These are phyloP conservation scores for Anoura caudifer DNA, from an alignment of 2,113 vertebrate genomes.

Conservation along the genomic window DNA sequence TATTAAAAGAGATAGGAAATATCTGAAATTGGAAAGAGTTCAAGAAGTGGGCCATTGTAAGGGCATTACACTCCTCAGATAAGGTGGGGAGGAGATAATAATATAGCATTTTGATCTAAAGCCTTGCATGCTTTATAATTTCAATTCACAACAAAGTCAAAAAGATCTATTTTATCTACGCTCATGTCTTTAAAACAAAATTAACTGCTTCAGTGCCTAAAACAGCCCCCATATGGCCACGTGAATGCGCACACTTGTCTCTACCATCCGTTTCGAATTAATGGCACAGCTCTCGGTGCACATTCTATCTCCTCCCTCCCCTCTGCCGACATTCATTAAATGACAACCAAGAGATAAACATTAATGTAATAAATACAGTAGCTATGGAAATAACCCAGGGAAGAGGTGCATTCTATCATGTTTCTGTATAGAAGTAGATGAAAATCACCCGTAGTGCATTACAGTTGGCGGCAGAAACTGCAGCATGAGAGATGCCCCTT, in stretches of 20 bases:
- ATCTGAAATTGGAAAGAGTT: constrained; percentile 81
- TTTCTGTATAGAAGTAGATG: constrained; percentile 59
- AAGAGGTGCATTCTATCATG: constrained; percentile 45
- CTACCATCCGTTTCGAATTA: constrained; percentile 47
- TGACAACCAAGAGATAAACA: constrained; percentile 66
- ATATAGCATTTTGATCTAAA: constrained; percentile 59
- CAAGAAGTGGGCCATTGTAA: constrained; percentile 75
- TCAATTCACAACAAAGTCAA: constrained; percentile 51
- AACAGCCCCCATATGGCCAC: constrained; percentile 40
- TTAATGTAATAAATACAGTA: constrained; percentile 65
- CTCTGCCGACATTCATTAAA: constrained; percentile 49
- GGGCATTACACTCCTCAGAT: constrained; percentile 63
- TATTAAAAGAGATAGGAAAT: constrained; percentile 84
- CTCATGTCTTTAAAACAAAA: constrained; percentile 62
- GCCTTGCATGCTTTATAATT: constrained; percentile 59
- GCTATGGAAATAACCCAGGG: constrained; percentile 51
- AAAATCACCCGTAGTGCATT: constrained; percentile 57
- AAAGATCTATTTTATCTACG: constrained; percentile 49
- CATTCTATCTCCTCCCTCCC: constrained; percentile 19
- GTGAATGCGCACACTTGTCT: neutral
- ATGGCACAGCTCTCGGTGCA: constrained; percentile 18
- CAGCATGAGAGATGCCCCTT: neutral
- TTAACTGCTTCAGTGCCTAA: constrained; percentile 48
- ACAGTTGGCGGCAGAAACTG: neutral
- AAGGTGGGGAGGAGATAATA: neutral